phyloP scores from a whole-genome alignment of 2,888 invertebrate species.

The Argyresthia goedartella region DNA sequence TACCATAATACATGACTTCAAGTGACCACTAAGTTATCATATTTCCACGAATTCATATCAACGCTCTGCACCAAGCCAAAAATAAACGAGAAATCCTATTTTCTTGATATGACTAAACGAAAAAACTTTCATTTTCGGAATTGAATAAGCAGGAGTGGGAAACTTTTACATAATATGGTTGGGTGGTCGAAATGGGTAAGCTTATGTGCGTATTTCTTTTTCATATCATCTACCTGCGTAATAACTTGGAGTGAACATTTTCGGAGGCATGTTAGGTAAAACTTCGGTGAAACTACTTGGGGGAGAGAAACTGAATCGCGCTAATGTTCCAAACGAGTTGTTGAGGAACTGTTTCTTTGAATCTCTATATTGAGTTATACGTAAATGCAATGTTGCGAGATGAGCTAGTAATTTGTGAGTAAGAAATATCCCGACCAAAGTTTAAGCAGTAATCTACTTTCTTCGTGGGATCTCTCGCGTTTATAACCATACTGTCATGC shows the following conservation, averaged over 20 bases:
- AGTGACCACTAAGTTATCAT: too few relatives aligned
- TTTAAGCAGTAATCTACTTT: too few relatives aligned
- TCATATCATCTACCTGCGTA: conserved; percentile 48
- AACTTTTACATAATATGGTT: conserved; percentile 24
- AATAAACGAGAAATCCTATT: background rate
- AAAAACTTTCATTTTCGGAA: conserved; percentile 33
- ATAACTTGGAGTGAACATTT: conserved; percentile 34
- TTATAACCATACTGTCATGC: too few relatives aligned
- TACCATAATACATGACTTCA: too few relatives aligned
- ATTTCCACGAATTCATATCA: background rate
- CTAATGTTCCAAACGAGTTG: conserved; percentile 30
- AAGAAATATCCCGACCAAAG: too few relatives aligned
- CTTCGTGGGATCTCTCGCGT: too few relatives aligned
- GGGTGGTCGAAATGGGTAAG: conserved; percentile 18
- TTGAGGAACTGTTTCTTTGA: background rate
- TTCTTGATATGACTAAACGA: background rate
- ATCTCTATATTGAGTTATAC: background rate
- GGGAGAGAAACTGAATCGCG: conserved; percentile 35
- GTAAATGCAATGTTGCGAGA: too few relatives aligned
- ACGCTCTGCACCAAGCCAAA: background rate
- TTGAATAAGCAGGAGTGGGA: conserved; percentile 40
- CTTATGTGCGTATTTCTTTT: conserved; percentile 25
- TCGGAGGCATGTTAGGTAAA: conserved; percentile 22
- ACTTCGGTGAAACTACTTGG: conserved; percentile 31
- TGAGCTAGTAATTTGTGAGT: too few relatives aligned